Percentiles rank a stretch among this genome's conserved stretches.
These are phyloP conservation scores for Chaetorhynchus papuensis DNA, from an alignment of 2,113 vertebrate genomes.

Conservation along the genomic window DNA sequence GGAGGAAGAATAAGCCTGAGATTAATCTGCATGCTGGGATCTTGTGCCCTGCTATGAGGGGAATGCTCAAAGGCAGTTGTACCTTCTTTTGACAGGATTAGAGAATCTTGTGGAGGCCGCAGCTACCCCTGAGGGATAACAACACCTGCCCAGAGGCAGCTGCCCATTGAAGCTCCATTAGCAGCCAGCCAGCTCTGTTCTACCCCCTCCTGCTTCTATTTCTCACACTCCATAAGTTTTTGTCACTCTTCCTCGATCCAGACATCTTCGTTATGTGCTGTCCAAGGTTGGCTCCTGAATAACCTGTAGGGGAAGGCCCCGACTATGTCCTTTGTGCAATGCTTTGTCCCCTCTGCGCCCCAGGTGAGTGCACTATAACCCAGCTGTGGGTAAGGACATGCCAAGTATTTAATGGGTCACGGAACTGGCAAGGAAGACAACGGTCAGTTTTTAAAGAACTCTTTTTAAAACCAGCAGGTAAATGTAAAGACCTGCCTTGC, in stretches of 20 bases:
- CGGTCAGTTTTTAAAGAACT: constrained; percentile 47
- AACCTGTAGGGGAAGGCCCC: not conserved
- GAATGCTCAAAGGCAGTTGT: constrained; percentile 36
- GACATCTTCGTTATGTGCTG: constrained; percentile 5
- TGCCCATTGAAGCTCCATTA: not conserved
- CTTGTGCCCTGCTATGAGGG: not conserved
- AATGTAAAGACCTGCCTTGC: constrained; percentile 14
- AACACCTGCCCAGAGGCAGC: constrained; percentile 40
- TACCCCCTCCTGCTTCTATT: constrained; percentile 39
- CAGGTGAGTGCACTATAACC: constrained; percentile 15
- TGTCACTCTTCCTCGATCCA: constrained; percentile 21
- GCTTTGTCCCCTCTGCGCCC: constrained; percentile 30
- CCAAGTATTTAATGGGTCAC: not conserved
- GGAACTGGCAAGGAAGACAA: constrained; percentile 12
- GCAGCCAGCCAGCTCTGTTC: constrained; percentile 39
- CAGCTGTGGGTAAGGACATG: constrained; percentile 22
- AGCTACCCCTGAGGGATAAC: constrained; percentile 64
- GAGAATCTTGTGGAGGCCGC: constrained; percentile 72
- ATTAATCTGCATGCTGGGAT: not conserved
- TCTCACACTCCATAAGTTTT: constrained; percentile 41
- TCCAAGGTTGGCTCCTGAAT: constrained; percentile 16
- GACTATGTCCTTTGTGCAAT: constrained; percentile 8
- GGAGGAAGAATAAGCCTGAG: not conserved
- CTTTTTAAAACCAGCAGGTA: constrained; percentile 50
- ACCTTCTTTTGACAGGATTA: constrained; percentile 70